A percentile compares a stretch with the other conserved stretches of the same genome.
phyloP scores from a whole-genome alignment of 2,797 vertebrate genomes.

The Austrolebias charrua region DNA sequence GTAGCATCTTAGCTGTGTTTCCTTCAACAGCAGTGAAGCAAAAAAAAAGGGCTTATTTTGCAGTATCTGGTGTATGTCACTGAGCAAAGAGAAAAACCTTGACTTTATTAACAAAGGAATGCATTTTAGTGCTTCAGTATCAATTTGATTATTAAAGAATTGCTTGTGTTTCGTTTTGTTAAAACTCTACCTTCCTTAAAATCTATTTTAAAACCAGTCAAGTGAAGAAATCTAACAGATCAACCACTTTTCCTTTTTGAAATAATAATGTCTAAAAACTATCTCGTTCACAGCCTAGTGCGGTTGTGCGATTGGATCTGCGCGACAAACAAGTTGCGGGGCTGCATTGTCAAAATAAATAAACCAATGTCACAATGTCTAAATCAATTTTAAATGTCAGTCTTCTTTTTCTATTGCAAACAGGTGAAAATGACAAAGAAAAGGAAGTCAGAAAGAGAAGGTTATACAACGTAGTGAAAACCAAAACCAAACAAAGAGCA shows the following conservation, averaged over 20 bases:
- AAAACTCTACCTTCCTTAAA: conserved; percentile 24
- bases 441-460: conserved; percentile 38
- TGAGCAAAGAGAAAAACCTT: conserved; percentile 33
- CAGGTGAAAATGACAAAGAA: conserved; percentile 39
- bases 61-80: conserved; percentile 14
- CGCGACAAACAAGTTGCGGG: conserved; percentile 1
- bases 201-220: conserved; percentile 23
- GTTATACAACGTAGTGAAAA: conserved; percentile 24
- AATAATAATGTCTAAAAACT: no score
- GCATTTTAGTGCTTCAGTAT: not conserved
- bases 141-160: no score
- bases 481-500: conserved; percentile 36
- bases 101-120: conserved; percentile 37
- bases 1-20: conserved; percentile 47
- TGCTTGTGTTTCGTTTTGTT: conserved; percentile 19
- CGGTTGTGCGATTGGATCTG: not conserved
- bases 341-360: conserved; percentile 41
- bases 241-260: conserved; percentile 31
- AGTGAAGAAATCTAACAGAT: conserved; percentile 12
- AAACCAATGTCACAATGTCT: conserved; percentile 37
- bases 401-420: conserved; percentile 35
- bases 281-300: not conserved
- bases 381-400: conserved; percentile 37
- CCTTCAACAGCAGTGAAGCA: conserved; percentile 40
- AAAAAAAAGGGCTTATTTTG: conserved; percentile 31